Evolutionary conservation across 2,888 invertebrate species (phyloP).

Genomic region (Matsumyia berberina): DNA sequence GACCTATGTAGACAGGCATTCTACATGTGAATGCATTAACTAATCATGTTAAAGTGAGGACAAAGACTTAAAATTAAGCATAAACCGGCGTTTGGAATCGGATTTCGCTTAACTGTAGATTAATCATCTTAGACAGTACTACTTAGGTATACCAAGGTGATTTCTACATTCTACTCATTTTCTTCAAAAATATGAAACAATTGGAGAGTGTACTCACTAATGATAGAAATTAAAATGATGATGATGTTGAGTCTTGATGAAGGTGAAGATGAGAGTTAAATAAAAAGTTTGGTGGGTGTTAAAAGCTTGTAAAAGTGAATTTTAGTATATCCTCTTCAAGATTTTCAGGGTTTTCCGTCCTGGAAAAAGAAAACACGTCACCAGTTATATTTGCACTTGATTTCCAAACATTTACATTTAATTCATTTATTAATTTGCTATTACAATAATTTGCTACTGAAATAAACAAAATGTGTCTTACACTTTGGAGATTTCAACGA

Average conservation of each 20-base stretch:
- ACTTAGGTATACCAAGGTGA: too few species aligned
- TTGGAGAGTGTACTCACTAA: conserved; percentile 22
- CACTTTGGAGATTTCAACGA: conserved; percentile 85
- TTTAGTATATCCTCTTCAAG: conserved; percentile 42
- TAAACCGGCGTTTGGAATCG: too few species aligned
- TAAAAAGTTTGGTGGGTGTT: conserved; percentile 1
- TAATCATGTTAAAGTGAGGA: too few species aligned
- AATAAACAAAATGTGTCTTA: conserved; percentile 72
- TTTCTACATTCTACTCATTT: background rate
- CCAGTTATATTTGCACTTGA: too few species aligned
- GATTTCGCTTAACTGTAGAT: too few species aligned
- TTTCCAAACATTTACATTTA: conserved; percentile 2
- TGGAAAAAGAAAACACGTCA: conserved; percentile 52
- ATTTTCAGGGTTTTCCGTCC: conserved; percentile 14
- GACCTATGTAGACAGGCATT: too few species aligned
- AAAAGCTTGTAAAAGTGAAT: conserved; percentile 28
- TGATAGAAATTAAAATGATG: background rate
- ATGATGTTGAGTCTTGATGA: conserved; percentile 4
- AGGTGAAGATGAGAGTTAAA: conserved; percentile 8
- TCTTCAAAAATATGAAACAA: background rate
- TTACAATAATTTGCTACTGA: conserved; percentile 10
- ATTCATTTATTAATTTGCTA: conserved; percentile 29
- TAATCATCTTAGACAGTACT: too few species aligned
- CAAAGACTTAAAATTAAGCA: too few species aligned
- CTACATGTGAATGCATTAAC: too few species aligned